A percentile compares a stretch with the other conserved stretches of the same genome.
These are phyloP conservation scores for Syncerus caffer DNA, from an alignment of 2,797 vertebrate species.

Conservation along the genomic window DNA sequence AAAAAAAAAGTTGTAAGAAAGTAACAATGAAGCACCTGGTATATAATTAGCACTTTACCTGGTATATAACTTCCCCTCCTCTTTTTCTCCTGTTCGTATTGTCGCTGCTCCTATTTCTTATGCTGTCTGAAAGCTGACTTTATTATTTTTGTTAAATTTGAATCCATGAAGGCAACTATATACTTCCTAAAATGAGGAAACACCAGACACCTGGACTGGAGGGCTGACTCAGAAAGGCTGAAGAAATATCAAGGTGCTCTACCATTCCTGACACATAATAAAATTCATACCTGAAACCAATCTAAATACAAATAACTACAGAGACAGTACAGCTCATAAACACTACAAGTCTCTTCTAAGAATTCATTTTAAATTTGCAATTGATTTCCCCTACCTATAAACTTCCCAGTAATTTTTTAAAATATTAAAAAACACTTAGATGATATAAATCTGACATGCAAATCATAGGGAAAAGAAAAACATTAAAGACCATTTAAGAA, in stretches of 20 bases:
- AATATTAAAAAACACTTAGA: not conserved
- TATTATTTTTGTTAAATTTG: slow-evolving; percentile 21
- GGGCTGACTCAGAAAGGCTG: not conserved
- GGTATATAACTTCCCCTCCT: not conserved
- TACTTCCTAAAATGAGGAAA: not conserved
- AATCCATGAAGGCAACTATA: not conserved
- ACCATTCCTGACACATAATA: not conserved
- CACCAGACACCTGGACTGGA: not conserved
- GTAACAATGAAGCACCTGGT: not conserved
- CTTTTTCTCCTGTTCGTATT: not conserved
- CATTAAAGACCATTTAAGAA: slow-evolving; percentile 23
- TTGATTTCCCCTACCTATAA: not conserved
- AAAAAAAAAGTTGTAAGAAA: not conserved
- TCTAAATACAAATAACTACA: not conserved
- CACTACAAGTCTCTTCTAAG: not conserved
- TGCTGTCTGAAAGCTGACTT: not conserved
- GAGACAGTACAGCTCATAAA: not conserved
- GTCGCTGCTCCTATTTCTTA: not conserved
- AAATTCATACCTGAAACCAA: not conserved
- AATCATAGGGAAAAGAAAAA: not conserved
- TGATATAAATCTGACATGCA: not conserved
- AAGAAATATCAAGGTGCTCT: not conserved
- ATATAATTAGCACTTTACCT: not conserved
- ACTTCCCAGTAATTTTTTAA: not conserved
- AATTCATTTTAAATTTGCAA: slow-evolving; percentile 37